phyloP scores from a whole-genome alignment of 92 coral and sea anemone genomes.

The Palythoa caribaeorum region DNA sequence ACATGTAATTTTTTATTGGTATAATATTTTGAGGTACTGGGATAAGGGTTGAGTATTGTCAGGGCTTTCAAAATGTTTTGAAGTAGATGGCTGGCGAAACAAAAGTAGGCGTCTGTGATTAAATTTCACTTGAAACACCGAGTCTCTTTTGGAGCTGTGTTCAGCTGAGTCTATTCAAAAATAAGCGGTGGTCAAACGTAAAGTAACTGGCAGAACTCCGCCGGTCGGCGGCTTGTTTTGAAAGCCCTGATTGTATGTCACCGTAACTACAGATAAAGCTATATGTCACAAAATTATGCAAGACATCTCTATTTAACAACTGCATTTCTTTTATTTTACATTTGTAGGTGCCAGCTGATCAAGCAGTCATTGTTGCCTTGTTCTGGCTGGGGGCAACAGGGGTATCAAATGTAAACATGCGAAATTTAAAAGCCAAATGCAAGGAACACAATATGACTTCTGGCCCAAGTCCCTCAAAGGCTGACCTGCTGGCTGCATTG shows the following conservation, averaged over 20 bases:
- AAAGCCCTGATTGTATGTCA: neutral
- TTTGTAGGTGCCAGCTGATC: constrained; percentile 23
- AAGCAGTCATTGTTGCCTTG: neutral
- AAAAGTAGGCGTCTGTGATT: too few species aligned
- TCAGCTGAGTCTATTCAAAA: too few species aligned
- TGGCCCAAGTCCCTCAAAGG: constrained; percentile 7
- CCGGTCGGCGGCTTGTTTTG: too few species aligned
- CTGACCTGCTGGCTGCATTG: constrained; percentile 13
- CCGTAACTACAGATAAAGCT: constrained; percentile 8
- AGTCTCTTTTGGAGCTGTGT: too few species aligned
- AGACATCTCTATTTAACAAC: neutral
- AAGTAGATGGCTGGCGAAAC: too few species aligned
- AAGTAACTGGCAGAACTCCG: too few species aligned
- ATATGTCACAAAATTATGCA: constrained; percentile 20
- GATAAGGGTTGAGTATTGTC: too few species aligned
- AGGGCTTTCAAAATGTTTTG: too few species aligned
- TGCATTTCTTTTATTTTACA: neutral
- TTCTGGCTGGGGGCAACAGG: neutral
- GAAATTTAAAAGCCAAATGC: constrained; percentile 7
- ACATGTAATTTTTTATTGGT: too few species aligned
- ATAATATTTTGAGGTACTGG: too few species aligned
- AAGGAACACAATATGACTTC: constrained; percentile 12
- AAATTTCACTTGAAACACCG: too few species aligned
- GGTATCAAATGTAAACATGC: neutral
- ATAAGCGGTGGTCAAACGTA: too few species aligned